Conservation (phyloP, 2,888 invertebrate species). For the Sussaba pulchella region DNA sequence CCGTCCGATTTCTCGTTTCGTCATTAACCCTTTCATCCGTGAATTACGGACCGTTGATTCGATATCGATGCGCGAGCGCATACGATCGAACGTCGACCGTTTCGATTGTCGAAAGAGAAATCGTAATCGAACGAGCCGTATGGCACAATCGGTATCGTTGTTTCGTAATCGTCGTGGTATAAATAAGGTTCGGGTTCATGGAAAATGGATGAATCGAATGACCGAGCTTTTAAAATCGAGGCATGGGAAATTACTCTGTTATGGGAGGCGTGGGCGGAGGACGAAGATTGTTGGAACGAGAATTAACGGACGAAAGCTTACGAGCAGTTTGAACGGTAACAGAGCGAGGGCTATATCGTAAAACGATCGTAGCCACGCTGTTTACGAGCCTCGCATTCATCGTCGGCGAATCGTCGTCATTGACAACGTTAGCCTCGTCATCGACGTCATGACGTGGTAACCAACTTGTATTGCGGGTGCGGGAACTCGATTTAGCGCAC, state of each 20-base stretch:
- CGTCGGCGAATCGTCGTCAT: slow-evolving; percentile 55
- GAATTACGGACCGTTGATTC: slow-evolving; percentile 55
- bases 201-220: slow-evolving; percentile 22
- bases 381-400: slow-evolving; percentile 51
- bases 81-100: not conserved
- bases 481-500: slow-evolving; percentile 33
- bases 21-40: slow-evolving; percentile 53
- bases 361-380: slow-evolving; percentile 38
- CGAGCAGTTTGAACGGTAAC: slow-evolving; percentile 20
- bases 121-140: slow-evolving; percentile 37
- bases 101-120: slow-evolving; percentile 9
- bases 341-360: slow-evolving; percentile 36
- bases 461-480: slow-evolving; percentile 39
- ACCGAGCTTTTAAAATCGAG: slow-evolving; percentile 1
- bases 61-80: not conserved
- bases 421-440: slow-evolving; percentile 68
- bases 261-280: not conserved
- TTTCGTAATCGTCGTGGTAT: slow-evolving; percentile 39
- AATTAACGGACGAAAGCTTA: slow-evolving; percentile 47
- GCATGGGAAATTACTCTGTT: not conserved
- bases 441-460: slow-evolving; percentile 67
- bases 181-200: not conserved
- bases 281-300: not conserved
- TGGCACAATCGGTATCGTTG: slow-evolving; percentile 14
- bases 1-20: slow-evolving; percentile 27